Conservation (phyloP, 2,888 invertebrate genomes). For the Torymus auratus region DNA sequence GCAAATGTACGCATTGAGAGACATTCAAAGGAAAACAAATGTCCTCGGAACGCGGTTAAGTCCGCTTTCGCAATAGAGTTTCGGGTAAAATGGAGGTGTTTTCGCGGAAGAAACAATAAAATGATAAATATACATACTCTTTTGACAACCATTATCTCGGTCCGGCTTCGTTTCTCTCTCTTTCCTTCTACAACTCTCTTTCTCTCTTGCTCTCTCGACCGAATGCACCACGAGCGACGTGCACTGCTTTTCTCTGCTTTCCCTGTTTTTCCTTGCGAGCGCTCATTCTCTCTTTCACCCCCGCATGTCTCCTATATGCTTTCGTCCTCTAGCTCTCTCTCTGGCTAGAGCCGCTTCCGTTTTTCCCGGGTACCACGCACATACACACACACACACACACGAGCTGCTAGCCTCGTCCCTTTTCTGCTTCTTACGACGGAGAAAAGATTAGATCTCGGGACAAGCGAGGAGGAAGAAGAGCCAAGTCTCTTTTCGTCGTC, state of each 20-base stretch:
- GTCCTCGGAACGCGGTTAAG: too few relatives aligned
- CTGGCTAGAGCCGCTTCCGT: not conserved
- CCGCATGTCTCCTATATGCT: constrained; percentile 3
- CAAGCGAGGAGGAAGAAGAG: constrained; percentile 50
- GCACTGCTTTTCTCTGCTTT: constrained; percentile 40
- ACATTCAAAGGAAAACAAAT: too few relatives aligned
- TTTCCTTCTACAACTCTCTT: not conserved
- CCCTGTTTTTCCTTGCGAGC: constrained; percentile 36
- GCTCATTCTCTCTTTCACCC: constrained; percentile 5
- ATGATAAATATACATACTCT: constrained; percentile 37
- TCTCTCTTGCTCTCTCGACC: constrained; percentile 9
- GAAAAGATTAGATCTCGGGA: constrained; percentile 56
- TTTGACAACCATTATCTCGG: constrained; percentile 43
- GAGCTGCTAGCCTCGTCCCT: constrained; percentile 41
- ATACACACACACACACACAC: too few relatives aligned
- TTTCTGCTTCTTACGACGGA: constrained; percentile 49
- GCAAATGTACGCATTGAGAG: too few relatives aligned
- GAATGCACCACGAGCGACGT: constrained; percentile 23
- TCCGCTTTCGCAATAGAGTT: too few relatives aligned
- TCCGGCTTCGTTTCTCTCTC: constrained; percentile 41
- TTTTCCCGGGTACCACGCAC: constrained; percentile 9
- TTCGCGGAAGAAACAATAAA: constrained; percentile 16
- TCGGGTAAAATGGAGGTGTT: not conserved
- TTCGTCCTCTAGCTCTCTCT: constrained; percentile 13
- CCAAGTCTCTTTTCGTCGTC: constrained; percentile 57